Percentiles rank a stretch among this genome's conserved stretches.
phyloP scores from a whole-genome alignment of 2,113 vertebrate genomes.

The Marmota flaviventris region DNA sequence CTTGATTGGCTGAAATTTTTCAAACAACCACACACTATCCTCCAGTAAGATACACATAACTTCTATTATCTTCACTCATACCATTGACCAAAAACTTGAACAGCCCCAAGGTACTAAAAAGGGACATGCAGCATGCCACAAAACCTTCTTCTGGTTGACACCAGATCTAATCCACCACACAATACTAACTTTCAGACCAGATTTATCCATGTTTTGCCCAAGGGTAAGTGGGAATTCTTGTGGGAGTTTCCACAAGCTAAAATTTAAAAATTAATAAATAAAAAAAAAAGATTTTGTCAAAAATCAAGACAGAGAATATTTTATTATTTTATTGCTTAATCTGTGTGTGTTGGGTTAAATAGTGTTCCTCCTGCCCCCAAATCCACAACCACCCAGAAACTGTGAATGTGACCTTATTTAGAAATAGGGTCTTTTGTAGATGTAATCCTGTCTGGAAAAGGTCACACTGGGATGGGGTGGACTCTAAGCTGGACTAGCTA shows the following conservation, averaged over 20 bases:
- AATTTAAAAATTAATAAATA: background rate
- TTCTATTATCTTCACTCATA: background rate
- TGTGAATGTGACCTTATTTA: background rate
- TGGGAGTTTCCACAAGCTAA: background rate
- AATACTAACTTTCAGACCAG: background rate
- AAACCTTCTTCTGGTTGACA: background rate
- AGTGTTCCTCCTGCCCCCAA: background rate
- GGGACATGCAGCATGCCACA: background rate
- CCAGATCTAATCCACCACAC: background rate
- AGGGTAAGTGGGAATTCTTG: constrained; percentile 37
- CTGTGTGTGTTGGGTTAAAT: background rate
- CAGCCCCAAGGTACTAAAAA: background rate
- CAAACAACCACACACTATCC: background rate
- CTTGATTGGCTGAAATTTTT: constrained; percentile 20
- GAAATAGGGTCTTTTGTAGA: background rate
- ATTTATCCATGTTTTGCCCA: constrained; percentile 30
- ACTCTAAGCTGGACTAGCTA: background rate
- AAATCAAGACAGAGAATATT: constrained; percentile 13
- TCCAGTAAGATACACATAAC: background rate
- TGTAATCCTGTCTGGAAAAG: background rate
- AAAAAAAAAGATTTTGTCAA: background rate
- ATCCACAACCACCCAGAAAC: background rate
- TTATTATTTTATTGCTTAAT: background rate
- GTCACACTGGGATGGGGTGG: background rate
- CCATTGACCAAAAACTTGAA: background rate